A percentile compares a stretch with the other conserved stretches of the same genome.
These are phyloP conservation scores for Drosophila obscura DNA, from an alignment of 1,140 invertebrate genomes.

Conservation along the genomic window DNA sequence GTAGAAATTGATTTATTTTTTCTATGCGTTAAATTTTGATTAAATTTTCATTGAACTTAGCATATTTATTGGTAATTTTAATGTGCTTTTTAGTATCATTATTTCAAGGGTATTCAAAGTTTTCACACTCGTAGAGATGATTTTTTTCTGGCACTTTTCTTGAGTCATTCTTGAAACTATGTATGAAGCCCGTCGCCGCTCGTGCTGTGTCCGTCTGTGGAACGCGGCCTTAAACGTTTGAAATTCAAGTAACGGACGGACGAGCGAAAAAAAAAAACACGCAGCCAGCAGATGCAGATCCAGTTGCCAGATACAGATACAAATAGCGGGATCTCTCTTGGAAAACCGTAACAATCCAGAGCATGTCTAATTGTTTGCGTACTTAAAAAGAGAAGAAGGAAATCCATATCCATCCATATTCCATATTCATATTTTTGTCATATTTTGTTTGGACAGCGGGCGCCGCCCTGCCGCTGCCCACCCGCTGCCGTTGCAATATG, in stretches of 20 bases:
- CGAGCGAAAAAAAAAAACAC: neutral
- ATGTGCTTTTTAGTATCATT: too few relatives aligned
- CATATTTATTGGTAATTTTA: too few relatives aligned
- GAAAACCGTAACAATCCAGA: slow-evolving; percentile 43
- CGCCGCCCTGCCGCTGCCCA: slow-evolving; percentile 32
- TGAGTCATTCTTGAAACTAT: slow-evolving; percentile 43
- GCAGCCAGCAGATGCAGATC: slow-evolving; percentile 24
- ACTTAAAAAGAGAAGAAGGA: slow-evolving; percentile 17
- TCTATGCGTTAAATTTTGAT: neutral
- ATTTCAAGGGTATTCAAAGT: neutral
- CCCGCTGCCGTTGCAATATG: slow-evolving; percentile 55
- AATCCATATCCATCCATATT: slow-evolving; percentile 39
- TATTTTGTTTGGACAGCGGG: slow-evolving; percentile 69
- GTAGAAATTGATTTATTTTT: too few relatives aligned
- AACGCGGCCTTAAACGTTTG: slow-evolving; percentile 53
- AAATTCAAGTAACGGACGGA: slow-evolving; percentile 35
- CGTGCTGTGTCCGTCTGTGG: slow-evolving; percentile 45
- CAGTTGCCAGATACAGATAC: slow-evolving; percentile 17
- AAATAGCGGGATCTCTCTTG: neutral
- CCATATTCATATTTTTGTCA: slow-evolving; percentile 70
- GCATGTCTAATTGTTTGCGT: slow-evolving; percentile 57
- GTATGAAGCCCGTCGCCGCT: slow-evolving; percentile 28
- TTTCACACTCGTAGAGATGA: slow-evolving; percentile 5
- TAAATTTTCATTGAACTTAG: too few relatives aligned
- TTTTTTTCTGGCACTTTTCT: slow-evolving; percentile 42